Evolutionary conservation across 2,113 vertebrate genomes (phyloP), one percentile per base, ranked within the genome.

Genomic region (Nyctibius bracteatus): DNA sequence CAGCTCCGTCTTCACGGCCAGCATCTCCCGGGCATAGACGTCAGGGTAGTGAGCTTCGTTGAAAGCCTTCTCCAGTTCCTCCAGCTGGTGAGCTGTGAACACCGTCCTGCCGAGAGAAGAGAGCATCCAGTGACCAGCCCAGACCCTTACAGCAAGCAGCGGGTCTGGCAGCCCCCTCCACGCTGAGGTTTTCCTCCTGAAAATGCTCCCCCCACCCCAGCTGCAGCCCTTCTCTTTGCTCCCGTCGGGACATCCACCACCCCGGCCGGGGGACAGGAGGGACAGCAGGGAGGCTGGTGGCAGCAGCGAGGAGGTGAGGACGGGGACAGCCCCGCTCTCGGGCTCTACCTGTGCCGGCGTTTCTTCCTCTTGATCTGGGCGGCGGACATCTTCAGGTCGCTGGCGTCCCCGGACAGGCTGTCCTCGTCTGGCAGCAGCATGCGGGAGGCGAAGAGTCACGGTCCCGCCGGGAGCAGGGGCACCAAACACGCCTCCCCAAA

Each of bases 31-130:
- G 46, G 99, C 99, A 6, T 99, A 99, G 6, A 99, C 99, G 8
- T 99, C 99, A 3, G 99, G 99, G 65, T 99, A 99, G 82, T 99
- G 99, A 5, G 99, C 99, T 86, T 99, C 99, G 2, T 98, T 98
- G 84, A 99, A 99, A 3, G 99, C 99, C 86, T 99, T 99, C 97
- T 99, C 99, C 97, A 99, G 96, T 94, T 99, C 99, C 95, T 99
- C 99, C 94, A 99, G 98, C 95, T 99, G 99, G 81, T 99, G 98
- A 28, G 99, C 98, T 6, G 99, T 99, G 94, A 99, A 99, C 62
- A 99, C 99, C 0, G 99, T 99, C 97, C 99, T 99, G 95, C 8
- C 62, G 13, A 55, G 43, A 80, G 57, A 30, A 83, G 28, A 83
- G 49, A 80, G 62, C 66, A 6, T 28, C 79, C 58, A 65, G 82